Percentiles rank a stretch among this genome's conserved stretches.
Evolutionary conservation across 2,888 invertebrate species (phyloP).

Genomic region (Phorcus lineatus): DNA sequence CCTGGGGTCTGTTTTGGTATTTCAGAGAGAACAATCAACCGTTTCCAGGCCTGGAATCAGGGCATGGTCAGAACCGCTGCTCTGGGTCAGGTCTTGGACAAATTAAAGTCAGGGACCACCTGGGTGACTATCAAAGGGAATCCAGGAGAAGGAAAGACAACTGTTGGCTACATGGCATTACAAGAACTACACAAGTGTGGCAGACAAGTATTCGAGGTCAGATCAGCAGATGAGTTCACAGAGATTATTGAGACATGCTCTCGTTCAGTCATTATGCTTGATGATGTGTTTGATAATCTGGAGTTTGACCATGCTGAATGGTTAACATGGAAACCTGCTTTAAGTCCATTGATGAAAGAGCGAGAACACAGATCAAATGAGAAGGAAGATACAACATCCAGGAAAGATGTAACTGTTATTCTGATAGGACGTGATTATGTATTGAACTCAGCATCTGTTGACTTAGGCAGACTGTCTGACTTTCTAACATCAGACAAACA

Average conservation of each 20-base stretch:
- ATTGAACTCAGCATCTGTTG: not conserved
- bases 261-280: not conserved
- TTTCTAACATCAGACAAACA: not conserved
- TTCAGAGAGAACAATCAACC: too few relatives aligned
- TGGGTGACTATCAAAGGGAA: not conserved
- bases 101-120: not conserved
- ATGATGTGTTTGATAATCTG: not conserved
- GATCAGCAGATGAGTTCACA: not conserved
- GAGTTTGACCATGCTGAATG: not conserved
- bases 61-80: slow-evolving; percentile 42
- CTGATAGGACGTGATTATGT: not conserved
- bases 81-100: not conserved
- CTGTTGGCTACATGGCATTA: not conserved
- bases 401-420: not conserved
- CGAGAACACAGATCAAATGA: not conserved
- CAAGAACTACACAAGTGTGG: not conserved
- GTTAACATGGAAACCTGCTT: not conserved
- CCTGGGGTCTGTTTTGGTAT: too few relatives aligned
- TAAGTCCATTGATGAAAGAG: not conserved
- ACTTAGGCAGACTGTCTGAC: not conserved
- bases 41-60: too few relatives aligned
- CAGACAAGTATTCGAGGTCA: not conserved
- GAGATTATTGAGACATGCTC: not conserved
- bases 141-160: not conserved
- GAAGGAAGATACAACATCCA: not conserved